These are phyloP conservation scores for Smutsia gigantea DNA, from an alignment of 2,797 vertebrate species.

Conservation along the genomic window DNA sequence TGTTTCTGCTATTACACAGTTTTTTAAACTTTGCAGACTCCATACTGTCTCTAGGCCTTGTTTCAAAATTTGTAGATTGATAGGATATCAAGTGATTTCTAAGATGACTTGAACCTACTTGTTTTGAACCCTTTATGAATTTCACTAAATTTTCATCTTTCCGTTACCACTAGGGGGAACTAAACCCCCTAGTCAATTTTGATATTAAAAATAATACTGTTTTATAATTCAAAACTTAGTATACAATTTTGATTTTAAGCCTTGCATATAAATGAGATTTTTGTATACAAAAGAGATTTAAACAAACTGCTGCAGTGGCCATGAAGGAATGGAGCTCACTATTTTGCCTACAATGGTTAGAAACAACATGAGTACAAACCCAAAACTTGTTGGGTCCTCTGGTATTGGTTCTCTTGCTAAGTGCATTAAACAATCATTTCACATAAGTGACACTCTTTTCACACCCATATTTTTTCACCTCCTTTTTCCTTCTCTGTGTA, in stretches of 20 bases:
- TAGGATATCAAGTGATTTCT: not conserved
- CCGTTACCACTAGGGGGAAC: conserved; percentile 42
- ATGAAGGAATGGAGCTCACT: not conserved
- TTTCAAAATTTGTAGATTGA: not conserved
- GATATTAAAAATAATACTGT: not conserved
- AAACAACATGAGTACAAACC: not conserved
- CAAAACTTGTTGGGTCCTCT: not conserved
- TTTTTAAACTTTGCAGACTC: not conserved
- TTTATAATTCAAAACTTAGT: not conserved
- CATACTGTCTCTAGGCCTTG: not conserved
- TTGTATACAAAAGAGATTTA: not conserved
- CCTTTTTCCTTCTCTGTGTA: not conserved
- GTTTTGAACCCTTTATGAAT: not conserved
- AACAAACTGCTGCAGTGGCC: not conserved
- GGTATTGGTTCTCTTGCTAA: not conserved
- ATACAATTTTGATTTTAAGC: not conserved
- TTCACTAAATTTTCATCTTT: not conserved
- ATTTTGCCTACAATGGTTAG: not conserved
- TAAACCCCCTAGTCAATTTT: conserved; percentile 8
- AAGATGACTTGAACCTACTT: not conserved
- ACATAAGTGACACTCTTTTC: not conserved
- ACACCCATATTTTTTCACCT: not conserved
- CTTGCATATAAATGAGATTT: not conserved
- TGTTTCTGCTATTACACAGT: not conserved
- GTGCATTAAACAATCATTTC: not conserved